Evolutionary conservation across 2,113 vertebrate genomes (phyloP).

Genomic region (Paraplagusia blochii): DNA sequence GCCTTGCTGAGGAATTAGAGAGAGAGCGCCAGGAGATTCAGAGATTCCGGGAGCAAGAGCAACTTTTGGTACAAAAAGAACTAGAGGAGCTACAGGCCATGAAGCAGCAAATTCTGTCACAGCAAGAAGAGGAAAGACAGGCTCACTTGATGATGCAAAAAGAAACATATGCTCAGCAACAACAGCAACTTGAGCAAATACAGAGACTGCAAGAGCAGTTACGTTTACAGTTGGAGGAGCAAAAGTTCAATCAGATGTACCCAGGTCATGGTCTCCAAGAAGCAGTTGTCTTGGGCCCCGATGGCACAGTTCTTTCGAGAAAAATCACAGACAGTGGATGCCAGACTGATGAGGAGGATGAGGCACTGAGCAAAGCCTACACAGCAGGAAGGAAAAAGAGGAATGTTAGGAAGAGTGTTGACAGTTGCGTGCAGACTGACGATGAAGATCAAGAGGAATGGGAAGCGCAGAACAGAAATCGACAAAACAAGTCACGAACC

Average conservation of each 20-base stretch:
- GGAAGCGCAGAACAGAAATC: constrained; percentile 83
- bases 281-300: constrained; percentile 65
- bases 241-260: constrained; percentile 84
- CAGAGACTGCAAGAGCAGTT: constrained; percentile 96
- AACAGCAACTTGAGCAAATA: constrained; percentile 94
- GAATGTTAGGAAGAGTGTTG: constrained; percentile 87
- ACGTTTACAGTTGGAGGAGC: constrained; percentile 92
- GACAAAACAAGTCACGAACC: constrained; percentile 83
- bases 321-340: constrained; percentile 96
- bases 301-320: constrained; percentile 76
- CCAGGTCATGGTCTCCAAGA: constrained; percentile 69
- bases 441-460: constrained; percentile 98
- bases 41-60: constrained; percentile 95
- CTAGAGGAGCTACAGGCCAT: constrained; percentile 93
- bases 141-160: constrained; percentile 98
- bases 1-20: constrained; percentile 93
- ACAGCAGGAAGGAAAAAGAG: constrained; percentile 83
- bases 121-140: constrained; percentile 96
- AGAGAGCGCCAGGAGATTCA: constrained; percentile 98
- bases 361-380: constrained; percentile 82
- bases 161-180: constrained; percentile 93
- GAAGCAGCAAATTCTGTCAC: constrained; percentile 93
- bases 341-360: constrained; percentile 95
- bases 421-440: constrained; percentile 96
- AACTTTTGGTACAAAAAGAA: constrained; percentile 94